A percentile compares a stretch with the other conserved stretches of the same genome.
Evolutionary conservation across 2,797 vertebrate species (phyloP).

Genomic region (Morelia viridis): DNA sequence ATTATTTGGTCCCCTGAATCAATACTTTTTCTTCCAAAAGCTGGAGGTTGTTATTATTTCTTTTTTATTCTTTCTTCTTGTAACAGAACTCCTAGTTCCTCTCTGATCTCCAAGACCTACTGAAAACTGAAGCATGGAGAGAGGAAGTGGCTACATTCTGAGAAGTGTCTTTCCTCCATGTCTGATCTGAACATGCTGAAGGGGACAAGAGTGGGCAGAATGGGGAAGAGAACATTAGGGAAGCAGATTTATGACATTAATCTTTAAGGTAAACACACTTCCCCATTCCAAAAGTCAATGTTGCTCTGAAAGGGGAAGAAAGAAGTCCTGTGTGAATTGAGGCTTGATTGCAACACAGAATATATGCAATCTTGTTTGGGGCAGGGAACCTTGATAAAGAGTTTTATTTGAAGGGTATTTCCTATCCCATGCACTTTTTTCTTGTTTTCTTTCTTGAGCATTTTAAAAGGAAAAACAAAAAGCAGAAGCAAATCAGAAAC

Average conservation of each 20-base stretch:
- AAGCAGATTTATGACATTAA: slow-evolving; percentile 25
- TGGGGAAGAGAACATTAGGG: neutral
- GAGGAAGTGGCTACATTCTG: slow-evolving; percentile 7
- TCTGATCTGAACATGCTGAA: neutral
- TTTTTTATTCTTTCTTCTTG: neutral
- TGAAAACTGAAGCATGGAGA: neutral
- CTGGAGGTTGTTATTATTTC: neutral
- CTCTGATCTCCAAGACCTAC: neutral
- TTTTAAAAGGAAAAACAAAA: neutral
- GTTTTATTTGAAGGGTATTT: neutral
- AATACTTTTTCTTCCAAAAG: neutral
- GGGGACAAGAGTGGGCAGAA: neutral
- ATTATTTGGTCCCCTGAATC: neutral
- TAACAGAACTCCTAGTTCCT: neutral
- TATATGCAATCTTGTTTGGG: neutral
- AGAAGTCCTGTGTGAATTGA: neutral
- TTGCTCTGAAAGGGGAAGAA: neutral
- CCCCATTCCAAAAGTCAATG: neutral
- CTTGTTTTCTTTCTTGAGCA: neutral
- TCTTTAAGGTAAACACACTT: slow-evolving; percentile 25
- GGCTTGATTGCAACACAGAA: neutral
- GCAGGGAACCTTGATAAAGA: neutral
- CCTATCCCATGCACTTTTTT: neutral
- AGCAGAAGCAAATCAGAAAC: neutral
- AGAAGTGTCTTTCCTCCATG: neutral